Base-by-base conservation (phyloP, 30 jellyfish, hydroid and myxozoan species). In the Cassiopea andromeda region DNA sequence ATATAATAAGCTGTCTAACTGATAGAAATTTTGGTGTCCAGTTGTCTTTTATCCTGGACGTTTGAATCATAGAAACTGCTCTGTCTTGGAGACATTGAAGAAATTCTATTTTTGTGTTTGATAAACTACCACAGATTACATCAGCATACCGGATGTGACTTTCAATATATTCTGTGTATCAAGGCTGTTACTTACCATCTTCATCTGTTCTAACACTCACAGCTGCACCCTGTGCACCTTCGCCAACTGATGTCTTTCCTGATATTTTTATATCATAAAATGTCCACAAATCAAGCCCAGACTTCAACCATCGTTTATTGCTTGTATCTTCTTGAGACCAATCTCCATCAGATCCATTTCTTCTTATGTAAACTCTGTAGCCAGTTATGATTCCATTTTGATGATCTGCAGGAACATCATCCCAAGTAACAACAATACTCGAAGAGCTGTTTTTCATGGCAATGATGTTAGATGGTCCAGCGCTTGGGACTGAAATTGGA, bases 191-290 rank as follows among this genome's bases (percentile, higher is more conserved):
- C 94, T 87, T 44, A 87, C 94, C 73, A 73, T 87, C 94, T 38
- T 87, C 94, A 13, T 77, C 94, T 49, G 94, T 87, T 70, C 94
- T 77, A 8, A 77, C 94, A 46, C 57, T 67, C 15, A 77, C 44
- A 1, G 1, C 44, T 2, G 74, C 44, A 58, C 94, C 78, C 69
- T 64, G 48, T n/a, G 81, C 44, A 44, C 94, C 94, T 77, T 87
- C 94, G 1, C 94, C 94, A 77, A 78, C 85, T 3, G 90, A 77
- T 18, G 94, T 87, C 45, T 45, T 13, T 27, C 85, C 89, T 10
- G 94, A 87, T 1, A 87, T 50, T 54, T 75, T 76, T 5, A 87
- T 72, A 18, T 87, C 84, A 49, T 87, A 87, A 68, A 58, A 18
- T 1, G 85, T 48, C 94, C 94, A 87, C 4, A 75, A 47, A 60